phyloP scores from a whole-genome alignment of 2,113 vertebrate genomes.

The Odocoileus virginianus region DNA sequence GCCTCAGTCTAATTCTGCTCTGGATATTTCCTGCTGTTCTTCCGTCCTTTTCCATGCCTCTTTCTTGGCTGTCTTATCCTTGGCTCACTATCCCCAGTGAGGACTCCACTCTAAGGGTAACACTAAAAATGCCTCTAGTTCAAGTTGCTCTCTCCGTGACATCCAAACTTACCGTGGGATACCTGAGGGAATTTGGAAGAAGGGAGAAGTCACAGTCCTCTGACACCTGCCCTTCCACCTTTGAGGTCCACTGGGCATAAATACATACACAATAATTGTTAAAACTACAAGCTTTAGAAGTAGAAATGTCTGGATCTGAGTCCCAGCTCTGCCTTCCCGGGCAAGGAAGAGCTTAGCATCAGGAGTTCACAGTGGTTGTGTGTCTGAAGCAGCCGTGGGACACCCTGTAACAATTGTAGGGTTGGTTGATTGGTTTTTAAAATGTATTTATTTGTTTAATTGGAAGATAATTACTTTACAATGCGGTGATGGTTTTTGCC shows the following conservation, averaged over 20 bases:
- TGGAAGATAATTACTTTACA: neutral
- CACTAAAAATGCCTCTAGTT: neutral
- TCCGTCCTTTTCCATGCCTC: neutral
- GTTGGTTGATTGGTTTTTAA: neutral
- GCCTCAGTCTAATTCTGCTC: neutral
- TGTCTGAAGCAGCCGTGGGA: neutral
- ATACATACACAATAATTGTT: neutral
- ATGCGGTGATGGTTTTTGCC: neutral
- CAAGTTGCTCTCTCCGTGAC: neutral
- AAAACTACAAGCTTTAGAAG: neutral
- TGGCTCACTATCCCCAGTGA: neutral
- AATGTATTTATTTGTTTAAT: neutral
- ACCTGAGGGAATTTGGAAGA: neutral
- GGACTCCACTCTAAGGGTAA: neutral
- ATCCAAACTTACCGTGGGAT: neutral
- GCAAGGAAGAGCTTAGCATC: neutral
- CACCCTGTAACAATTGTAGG: neutral
- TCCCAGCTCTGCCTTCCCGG: neutral
- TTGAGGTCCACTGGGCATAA: neutral
- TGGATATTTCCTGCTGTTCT: neutral
- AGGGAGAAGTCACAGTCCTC: neutral
- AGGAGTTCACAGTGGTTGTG: neutral
- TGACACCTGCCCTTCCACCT: neutral
- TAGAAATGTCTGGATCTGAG: neutral
- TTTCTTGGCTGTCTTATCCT: neutral